Percentiles rank a stretch among this genome's conserved stretches.
phyloP scores from a whole-genome alignment of 2,797 vertebrate genomes.

The Hirundo rustica region DNA sequence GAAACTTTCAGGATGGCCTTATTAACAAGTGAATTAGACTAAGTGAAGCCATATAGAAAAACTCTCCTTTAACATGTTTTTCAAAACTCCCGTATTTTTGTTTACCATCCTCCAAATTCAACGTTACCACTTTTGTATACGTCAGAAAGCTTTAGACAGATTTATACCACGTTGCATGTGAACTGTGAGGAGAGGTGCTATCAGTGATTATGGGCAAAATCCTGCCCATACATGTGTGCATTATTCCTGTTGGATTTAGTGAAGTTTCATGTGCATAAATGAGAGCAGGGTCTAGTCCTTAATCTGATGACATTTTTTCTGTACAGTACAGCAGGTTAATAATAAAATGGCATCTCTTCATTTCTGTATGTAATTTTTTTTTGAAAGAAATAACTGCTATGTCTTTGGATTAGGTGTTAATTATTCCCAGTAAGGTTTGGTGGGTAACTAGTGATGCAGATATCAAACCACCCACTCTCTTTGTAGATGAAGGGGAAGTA shows the following conservation, averaged over 20 bases:
- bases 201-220: conserved; percentile 27
- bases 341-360: conserved; percentile 70
- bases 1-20: not conserved
- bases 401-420: conserved; percentile 66
- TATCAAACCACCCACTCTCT: conserved; percentile 53
- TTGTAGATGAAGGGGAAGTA: conserved; percentile 64
- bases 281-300: not conserved
- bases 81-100: conserved; percentile 43
- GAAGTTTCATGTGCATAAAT: not conserved
- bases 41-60: conserved; percentile 47
- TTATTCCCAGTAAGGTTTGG: conserved; percentile 70
- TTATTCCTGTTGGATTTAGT: not conserved
- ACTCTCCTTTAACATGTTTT: not conserved
- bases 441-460: conserved; percentile 64
- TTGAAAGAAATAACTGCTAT: conserved; percentile 28
- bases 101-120: conserved; percentile 32
- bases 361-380: conserved; percentile 36
- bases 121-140: conserved; percentile 44
- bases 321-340: conserved; percentile 63
- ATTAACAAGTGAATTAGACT: conserved; percentile 9
- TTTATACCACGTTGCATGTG: conserved; percentile 54
- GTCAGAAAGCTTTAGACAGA: conserved; percentile 56
- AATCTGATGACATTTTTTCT: conserved; percentile 63
- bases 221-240: not conserved
- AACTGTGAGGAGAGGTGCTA: conserved; percentile 70